Percentiles rank a stretch among this genome's conserved stretches.
These are phyloP conservation scores for Eupithecia vulgata DNA, from an alignment of 2,888 invertebrate species.

Conservation along the genomic window DNA sequence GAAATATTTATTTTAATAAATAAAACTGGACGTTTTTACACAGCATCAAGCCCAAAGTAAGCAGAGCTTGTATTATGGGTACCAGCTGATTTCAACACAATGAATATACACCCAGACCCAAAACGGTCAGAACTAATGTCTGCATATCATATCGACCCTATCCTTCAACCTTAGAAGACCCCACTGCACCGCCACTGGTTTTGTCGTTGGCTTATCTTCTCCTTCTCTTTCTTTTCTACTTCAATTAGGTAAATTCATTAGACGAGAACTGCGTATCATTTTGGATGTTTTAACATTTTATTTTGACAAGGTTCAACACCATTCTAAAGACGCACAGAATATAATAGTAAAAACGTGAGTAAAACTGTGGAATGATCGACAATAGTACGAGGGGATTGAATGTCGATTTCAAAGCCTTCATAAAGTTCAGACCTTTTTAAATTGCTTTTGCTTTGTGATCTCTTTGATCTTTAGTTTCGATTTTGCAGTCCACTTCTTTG, in stretches of 20 bases:
- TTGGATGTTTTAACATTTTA: background rate
- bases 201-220: too few relatives aligned
- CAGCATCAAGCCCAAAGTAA: background rate
- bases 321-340: slow-evolving; percentile 25
- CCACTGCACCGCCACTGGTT: too few relatives aligned
- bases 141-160: too few relatives aligned
- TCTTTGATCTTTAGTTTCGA: slow-evolving; percentile 11
- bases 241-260: too few relatives aligned
- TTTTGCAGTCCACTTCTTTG: slow-evolving; percentile 10
- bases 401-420: slow-evolving; percentile 22
- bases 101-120: background rate
- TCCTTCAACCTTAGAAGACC: too few relatives aligned
- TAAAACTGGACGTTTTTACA: background rate
- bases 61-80: background rate
- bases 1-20: too few relatives aligned
- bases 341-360: slow-evolving; percentile 6
- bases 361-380: slow-evolving; percentile 33
- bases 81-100: background rate
- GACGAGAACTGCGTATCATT: background rate
- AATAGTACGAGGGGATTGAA: slow-evolving; percentile 36
- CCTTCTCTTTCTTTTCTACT: too few relatives aligned
- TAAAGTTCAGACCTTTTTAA: slow-evolving; percentile 29
- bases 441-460: slow-evolving; percentile 20
- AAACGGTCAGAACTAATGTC: background rate
- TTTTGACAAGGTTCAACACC: background rate